Conservation (phyloP, 2,888 invertebrate species). For the Osmoderma eremita region DNA sequence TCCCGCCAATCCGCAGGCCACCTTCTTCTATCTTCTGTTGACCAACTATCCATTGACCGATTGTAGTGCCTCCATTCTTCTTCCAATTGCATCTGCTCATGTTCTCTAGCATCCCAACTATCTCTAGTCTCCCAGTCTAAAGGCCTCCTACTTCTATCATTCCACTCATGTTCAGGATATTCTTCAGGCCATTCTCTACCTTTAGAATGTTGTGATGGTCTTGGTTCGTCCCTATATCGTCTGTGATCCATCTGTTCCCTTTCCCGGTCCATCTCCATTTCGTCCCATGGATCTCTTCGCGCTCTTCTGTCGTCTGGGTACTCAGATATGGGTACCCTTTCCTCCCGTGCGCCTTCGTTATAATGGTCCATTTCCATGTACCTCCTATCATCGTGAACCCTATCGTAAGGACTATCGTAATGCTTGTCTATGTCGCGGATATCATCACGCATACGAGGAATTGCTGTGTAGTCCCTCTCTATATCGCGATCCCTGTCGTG, state of each 20-base stretch:
- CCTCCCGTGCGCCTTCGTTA: constrained; percentile 57
- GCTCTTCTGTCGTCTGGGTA: constrained; percentile 59
- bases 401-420: constrained; percentile 63
- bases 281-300: constrained; percentile 60
- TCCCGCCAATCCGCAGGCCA: constrained; percentile 61
- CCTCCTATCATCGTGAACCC: constrained; percentile 51
- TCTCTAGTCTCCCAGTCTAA: constrained; percentile 66
- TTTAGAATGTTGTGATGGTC: constrained; percentile 51
- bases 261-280: constrained; percentile 57
- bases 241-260: constrained; percentile 57
- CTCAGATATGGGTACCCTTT: constrained; percentile 55
- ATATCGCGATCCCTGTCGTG: constrained; percentile 58
- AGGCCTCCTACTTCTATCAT: constrained; percentile 65
- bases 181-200: constrained; percentile 59
- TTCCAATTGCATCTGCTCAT: constrained; percentile 53
- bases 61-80: constrained; percentile 62
- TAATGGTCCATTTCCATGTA: constrained; percentile 60
- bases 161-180: constrained; percentile 64
- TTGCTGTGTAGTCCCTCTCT: constrained; percentile 56
- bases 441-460: constrained; percentile 55
- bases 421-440: constrained; percentile 43
- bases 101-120: constrained; percentile 60
- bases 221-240: constrained; percentile 56
- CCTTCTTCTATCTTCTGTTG: constrained; percentile 68
- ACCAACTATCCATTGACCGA: constrained; percentile 60